Evolutionary conservation across 2,113 vertebrate species (phyloP), one percentile per base, ranked within the genome.

Genomic region (Lepisosteus osseus): DNA sequence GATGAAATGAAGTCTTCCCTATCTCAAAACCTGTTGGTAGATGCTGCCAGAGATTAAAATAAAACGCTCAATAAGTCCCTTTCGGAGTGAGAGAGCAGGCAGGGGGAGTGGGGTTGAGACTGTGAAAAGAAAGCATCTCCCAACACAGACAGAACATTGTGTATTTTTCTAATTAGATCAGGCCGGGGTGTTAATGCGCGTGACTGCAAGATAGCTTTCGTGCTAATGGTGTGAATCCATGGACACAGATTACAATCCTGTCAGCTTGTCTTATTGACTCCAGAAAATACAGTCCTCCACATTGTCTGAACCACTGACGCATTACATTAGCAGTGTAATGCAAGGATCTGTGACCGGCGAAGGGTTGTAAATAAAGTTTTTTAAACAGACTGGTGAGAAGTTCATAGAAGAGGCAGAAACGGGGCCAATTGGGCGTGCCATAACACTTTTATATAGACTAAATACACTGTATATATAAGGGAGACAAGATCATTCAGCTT

Each of bases 361-460:
- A 29, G 29, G 29, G 29, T 29, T 29, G 29, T 29, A 29, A 29
- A 29, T 29, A 29, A 29, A 29, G 29, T 29, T 29, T 1, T 29
- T 29, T 29, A 29, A 29, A 29, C 29, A 29, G 29, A 29, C 29
- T 29, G 29, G 29, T 29, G 29, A 29, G 6, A 64, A 71, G 74
- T 61, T 87, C 89, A 81, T 87, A 86, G 51, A 61, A 42, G 61
- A 79, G 83, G 83, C 79, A 86, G 84, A 63, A n/a, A 67, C 71
- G 73, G 68, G 61, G 72, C 67, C 66, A 47, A 63, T 29, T 29
- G 29, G 29, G 29, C 1, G 29, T 29, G 54, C 54, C 29, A 2
- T 29, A 29, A 2, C 29, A 29, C 0, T 29, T 29, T 29, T 29
- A 29, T 29, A 2, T 29, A 29, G 29, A 29, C 29, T 29, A 29